These are phyloP conservation scores for Patella pellucida DNA, from an alignment of 2,888 invertebrate species.

Conservation along the genomic window DNA sequence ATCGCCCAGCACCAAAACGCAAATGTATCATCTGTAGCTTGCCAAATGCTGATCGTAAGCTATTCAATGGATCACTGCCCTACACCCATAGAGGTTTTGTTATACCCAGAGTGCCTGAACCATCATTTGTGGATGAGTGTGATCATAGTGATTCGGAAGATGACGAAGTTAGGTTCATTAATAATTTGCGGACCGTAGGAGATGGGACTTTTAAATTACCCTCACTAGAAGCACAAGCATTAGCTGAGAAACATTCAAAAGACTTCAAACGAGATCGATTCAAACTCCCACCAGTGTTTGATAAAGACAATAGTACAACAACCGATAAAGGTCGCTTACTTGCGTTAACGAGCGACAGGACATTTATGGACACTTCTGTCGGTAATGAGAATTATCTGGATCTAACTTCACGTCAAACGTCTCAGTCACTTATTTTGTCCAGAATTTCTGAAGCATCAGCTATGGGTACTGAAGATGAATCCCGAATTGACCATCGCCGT, in stretches of 20 bases:
- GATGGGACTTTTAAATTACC: not conserved
- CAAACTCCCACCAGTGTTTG: not conserved
- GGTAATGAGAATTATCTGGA: not conserved
- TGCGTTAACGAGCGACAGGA: not conserved
- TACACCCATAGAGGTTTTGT: not conserved
- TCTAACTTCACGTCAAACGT: not conserved
- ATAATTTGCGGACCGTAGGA: too few relatives aligned
- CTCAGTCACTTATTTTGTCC: not conserved
- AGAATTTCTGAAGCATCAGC: not conserved
- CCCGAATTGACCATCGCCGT: not conserved
- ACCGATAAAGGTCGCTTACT: not conserved
- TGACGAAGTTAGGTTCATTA: not conserved
- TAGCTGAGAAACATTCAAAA: not conserved
- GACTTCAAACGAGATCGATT: not conserved
- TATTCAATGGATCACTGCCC: not conserved
- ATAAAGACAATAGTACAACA: not conserved
- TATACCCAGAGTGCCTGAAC: not conserved
- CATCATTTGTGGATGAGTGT: not conserved
- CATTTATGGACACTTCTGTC: not conserved
- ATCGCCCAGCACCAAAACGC: not conserved
- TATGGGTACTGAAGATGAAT: not conserved
- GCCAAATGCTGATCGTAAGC: not conserved
- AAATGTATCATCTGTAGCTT: not conserved
- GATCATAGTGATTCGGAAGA: not conserved
- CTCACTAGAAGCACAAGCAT: not conserved